Evolutionary conservation across 2,888 invertebrate species (phyloP), one percentile per base, ranked within the genome.

Genomic region (Pterostichus madidus): DNA sequence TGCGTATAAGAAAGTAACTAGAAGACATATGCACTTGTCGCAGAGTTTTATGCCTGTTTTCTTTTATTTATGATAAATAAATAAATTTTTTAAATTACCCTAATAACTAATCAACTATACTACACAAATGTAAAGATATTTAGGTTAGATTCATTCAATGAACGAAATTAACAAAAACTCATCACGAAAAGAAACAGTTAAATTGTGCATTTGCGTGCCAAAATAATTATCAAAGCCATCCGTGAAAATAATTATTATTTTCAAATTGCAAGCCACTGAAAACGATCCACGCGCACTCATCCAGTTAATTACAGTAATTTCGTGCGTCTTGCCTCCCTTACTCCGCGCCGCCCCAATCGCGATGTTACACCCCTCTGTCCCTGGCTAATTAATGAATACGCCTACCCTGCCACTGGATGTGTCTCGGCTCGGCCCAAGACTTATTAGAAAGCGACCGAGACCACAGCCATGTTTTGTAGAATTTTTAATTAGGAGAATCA

Each of bases 221-320:
- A 75, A 49, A 52, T 75, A 75, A 53, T 75, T 24, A 75, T 78
- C 78, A 78, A 53, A 53, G 31, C n/a, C 32, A 44, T 78, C 35
- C 35, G 24, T 13, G 15, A 44, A 53, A 78, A 78, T 59, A 61
- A 78, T 78, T 35, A 44, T 56, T 77, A 73, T 46, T 73, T 73
- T 46, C 32, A 46, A 73, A 73, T 73, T 73, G 49, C 73, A 73
- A 73, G 46, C 73, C 46, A 73, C 73, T 73, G 73, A 73, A 73
- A 73, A 73, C 73, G 73, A 73, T 73, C 73, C 49, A 73, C 17
- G 46, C 46, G 39, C 44, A 39, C 39, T 44, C 78, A 78, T 56
- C 24, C 59, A 53, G 13, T 59, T 78, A 78, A 78, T 78, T 56
- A 78, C 59, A 39, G 59, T 78, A 78, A 78, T 78, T 59, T 39